phyloP scores from a whole-genome alignment of 2,797 vertebrate species.

The Syngnathus rostellatus region DNA sequence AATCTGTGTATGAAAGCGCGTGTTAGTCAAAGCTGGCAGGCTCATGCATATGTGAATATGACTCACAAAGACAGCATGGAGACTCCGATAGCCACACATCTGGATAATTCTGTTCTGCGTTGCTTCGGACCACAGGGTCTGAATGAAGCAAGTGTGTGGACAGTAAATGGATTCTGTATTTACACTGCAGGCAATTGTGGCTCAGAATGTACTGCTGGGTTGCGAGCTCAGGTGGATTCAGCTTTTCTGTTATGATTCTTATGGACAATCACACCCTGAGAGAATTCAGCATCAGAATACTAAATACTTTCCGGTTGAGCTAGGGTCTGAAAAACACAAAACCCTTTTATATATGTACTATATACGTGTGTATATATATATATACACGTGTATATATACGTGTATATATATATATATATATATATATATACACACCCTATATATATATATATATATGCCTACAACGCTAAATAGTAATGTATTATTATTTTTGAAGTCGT shows the following conservation, averaged over 20 bases:
- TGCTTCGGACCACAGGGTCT: conserved; percentile 21
- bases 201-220: conserved; percentile 10
- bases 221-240: conserved; percentile 23
- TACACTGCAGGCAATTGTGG: conserved; percentile 21
- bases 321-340: background rate
- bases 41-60: conserved; percentile 29
- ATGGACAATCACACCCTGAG: conserved; percentile 7
- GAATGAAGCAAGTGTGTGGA: conserved; percentile 24
- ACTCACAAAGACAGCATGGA: conserved; percentile 24
- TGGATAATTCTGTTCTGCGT: conserved; percentile 34
- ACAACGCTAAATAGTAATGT: background rate
- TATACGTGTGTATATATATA: too few species aligned
- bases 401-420: too few species aligned
- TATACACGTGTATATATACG: too few species aligned
- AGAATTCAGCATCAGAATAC: conserved; percentile 13
- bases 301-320: conserved; percentile 9
- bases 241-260: conserved; percentile 21
- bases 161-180: conserved; percentile 19
- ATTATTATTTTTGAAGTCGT: too few species aligned
- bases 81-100: conserved; percentile 29
- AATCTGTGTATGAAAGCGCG: conserved; percentile 24
- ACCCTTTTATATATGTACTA: too few species aligned
- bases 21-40: conserved; percentile 13
- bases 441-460: background rate
- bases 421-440: too few species aligned